Conservation (phyloP, 2,888 invertebrate species). For the Thyatira batis region DNA sequence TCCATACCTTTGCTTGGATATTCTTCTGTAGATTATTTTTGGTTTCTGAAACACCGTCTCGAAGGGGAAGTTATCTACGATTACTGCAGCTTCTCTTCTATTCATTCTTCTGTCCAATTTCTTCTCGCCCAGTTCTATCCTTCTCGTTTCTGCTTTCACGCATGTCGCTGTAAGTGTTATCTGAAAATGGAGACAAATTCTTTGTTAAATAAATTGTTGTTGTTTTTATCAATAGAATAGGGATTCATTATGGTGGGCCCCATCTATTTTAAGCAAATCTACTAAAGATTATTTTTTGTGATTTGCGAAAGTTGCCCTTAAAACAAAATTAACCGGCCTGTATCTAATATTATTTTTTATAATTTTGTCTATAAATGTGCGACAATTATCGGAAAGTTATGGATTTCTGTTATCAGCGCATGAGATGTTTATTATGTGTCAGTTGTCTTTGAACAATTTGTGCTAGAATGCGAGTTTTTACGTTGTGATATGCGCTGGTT, state of each 20-base stretch:
- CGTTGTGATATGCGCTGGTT: conserved; percentile 22
- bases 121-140: conserved; percentile 31
- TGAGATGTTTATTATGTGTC: no score
- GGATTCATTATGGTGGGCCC: no score
- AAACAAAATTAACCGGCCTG: no score
- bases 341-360: no score
- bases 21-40: conserved; percentile 54
- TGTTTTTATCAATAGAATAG: no score
- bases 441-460: not conserved
- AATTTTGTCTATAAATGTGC: no score
- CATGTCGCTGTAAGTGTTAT: conserved; percentile 55
- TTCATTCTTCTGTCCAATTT: conserved; percentile 28
- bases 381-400: no score
- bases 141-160: conserved; percentile 31
- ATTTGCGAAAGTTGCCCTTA: no score
- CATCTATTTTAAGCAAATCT: no score
- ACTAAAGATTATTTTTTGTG: no score
- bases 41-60: conserved; percentile 48
- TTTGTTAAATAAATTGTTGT: no score
- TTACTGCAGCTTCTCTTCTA: conserved; percentile 55
- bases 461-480: conserved; percentile 18
- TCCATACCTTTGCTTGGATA: conserved; percentile 41
- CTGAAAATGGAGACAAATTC: conserved; percentile 50
- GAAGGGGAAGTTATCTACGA: conserved; percentile 52
- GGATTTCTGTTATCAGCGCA: no score